Conservation (phyloP, 92 coral and sea anemone genomes). For the Porites evermanni region DNA sequence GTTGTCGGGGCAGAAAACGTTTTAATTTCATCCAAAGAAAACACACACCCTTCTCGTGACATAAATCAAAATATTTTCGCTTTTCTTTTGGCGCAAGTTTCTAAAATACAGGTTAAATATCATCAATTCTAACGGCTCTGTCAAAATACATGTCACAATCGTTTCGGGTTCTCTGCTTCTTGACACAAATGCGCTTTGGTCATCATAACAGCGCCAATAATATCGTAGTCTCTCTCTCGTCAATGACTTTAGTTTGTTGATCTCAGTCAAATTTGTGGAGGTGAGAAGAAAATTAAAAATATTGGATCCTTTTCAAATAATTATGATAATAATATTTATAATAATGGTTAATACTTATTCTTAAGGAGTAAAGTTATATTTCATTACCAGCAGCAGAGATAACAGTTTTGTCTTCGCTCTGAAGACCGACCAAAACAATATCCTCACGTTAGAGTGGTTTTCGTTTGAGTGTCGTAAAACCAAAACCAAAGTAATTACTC, state of each 20-base stretch:
- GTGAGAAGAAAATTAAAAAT: background rate
- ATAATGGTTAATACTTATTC: no score
- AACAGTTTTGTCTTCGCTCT: no score
- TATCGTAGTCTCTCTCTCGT: background rate
- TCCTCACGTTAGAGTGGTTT: no score
- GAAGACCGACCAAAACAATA: no score
- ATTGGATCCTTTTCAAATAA: background rate
- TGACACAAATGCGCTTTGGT: slow-evolving; percentile 16
- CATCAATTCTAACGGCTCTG: background rate
- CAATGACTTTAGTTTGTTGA: background rate
- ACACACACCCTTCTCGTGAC: slow-evolving; percentile 20
- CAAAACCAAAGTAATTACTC: no score
- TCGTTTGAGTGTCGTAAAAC: no score
- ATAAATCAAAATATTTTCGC: slow-evolving; percentile 33
- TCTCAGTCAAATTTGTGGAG: slow-evolving; percentile 13
- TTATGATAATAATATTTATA: no score
- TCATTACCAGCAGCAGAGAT: no score
- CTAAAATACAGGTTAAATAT: slow-evolving; percentile 11
- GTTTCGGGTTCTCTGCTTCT: background rate
- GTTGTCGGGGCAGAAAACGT: background rate
- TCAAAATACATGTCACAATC: slow-evolving; percentile 21
- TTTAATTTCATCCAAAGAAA: slow-evolving; percentile 4
- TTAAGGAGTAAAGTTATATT: no score
- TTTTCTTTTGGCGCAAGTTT: slow-evolving; percentile 12
- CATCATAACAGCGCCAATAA: slow-evolving; percentile 12